Percentiles rank a stretch among this genome's conserved stretches.
phyloP scores from a whole-genome alignment of 2,797 vertebrate genomes.

The Coluber constrictor region DNA sequence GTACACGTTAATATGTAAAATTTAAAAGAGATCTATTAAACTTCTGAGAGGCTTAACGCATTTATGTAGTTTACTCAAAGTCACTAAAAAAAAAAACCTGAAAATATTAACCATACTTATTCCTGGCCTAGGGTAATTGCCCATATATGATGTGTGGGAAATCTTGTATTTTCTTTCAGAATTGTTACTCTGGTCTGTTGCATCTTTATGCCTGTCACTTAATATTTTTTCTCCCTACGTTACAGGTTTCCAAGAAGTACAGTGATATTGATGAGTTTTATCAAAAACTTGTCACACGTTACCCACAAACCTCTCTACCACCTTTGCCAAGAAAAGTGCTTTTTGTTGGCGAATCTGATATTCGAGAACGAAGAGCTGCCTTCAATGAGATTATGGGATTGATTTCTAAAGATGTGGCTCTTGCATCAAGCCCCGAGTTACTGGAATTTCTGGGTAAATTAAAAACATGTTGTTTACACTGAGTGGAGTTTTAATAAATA shows the following conservation, averaged over 20 bases:
- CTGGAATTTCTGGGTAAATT: conserved; percentile 81
- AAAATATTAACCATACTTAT: background rate
- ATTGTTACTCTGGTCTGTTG: background rate
- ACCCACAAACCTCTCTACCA: conserved; percentile 71
- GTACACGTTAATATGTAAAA: background rate
- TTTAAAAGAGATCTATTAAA: background rate
- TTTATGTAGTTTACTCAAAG: background rate
- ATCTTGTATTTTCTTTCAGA: background rate
- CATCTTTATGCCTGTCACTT: background rate
- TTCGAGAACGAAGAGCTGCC: conserved; percentile 72
- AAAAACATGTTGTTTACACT: background rate
- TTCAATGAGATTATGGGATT: conserved; percentile 79
- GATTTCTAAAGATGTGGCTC: conserved; percentile 70
- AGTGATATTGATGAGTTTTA: conserved; percentile 84
- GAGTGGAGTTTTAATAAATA: background rate
- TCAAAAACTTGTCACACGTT: conserved; percentile 67
- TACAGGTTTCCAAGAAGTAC: conserved; percentile 84
- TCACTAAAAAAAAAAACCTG: background rate
- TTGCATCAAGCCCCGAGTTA: conserved; percentile 75
- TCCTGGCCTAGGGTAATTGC: background rate
- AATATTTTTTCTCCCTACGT: conserved; percentile 17
- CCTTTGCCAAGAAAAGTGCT: conserved; percentile 79
- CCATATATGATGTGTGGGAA: background rate
- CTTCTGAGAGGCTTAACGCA: background rate
- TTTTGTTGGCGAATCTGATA: conserved; percentile 81